A percentile compares a stretch with the other conserved stretches of the same genome.
Conservation (phyloP, 2,797 vertebrate species). For the Pteropus rufus region DNA sequence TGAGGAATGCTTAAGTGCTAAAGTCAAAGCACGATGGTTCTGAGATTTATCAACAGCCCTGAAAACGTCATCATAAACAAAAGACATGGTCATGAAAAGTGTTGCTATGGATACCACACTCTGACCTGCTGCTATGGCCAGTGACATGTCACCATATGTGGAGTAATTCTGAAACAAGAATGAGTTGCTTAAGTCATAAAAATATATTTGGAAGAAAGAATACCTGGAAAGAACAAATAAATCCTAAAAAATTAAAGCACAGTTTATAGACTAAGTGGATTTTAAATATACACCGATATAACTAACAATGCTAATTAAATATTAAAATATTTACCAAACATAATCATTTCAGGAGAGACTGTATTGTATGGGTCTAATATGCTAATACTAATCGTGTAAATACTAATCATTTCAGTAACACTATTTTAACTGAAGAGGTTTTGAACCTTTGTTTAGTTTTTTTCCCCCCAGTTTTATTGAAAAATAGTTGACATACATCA, state of each 20-base stretch:
- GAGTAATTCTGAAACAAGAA: not conserved
- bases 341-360: not conserved
- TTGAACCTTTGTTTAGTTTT: not conserved
- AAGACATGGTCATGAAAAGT: slow-evolving; percentile 86
- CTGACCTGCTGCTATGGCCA: slow-evolving; percentile 89
- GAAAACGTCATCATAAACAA: slow-evolving; percentile 94
- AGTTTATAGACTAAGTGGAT: not conserved
- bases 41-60: slow-evolving; percentile 91
- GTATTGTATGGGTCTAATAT: not conserved
- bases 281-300: not conserved
- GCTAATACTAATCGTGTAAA: not conserved
- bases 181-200: not conserved
- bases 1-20: slow-evolving; percentile 92
- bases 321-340: not conserved
- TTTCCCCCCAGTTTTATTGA: not conserved
- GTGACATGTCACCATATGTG: slow-evolving; percentile 76
- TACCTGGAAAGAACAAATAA: not conserved
- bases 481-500: not conserved
- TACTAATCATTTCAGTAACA: not conserved
- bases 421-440: not conserved
- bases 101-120: slow-evolving; percentile 86
- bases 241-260: not conserved
- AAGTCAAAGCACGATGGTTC: slow-evolving; percentile 86
- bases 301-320: not conserved
- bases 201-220: not conserved